Evolutionary conservation across 2,888 invertebrate species (phyloP).

Genomic region (Nezara viridula): DNA sequence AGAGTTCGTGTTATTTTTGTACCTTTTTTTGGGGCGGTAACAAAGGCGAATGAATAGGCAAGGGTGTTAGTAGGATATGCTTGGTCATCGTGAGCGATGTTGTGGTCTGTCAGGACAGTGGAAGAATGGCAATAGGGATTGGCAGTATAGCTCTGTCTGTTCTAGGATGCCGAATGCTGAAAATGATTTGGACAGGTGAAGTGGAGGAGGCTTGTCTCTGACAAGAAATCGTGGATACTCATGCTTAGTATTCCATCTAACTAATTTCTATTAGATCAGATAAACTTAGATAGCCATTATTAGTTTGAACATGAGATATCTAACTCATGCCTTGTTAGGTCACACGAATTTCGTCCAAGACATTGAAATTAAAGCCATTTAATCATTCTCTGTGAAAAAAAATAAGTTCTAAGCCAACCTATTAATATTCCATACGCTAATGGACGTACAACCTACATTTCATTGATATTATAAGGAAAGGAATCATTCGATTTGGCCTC

Average conservation of each 20-base stretch:
- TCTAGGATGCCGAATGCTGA: not conserved
- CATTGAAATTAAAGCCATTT: no score
- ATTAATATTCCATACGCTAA: no score
- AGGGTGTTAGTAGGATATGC: constrained; percentile 5
- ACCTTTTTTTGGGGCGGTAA: constrained; percentile 16
- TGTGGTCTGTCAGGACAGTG: not conserved
- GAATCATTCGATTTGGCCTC: no score
- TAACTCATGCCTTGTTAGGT: no score
- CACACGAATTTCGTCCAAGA: no score
- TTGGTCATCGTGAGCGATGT: not conserved
- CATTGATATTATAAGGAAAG: no score
- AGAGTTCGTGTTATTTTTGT: not conserved
- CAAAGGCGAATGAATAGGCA: constrained; percentile 7
- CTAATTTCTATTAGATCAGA: not conserved
- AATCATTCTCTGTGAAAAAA: no score
- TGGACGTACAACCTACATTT: no score
- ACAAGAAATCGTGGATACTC: not conserved
- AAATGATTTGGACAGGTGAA: not conserved
- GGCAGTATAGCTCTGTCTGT: not conserved
- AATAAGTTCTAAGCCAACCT: no score
- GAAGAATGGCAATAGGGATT: not conserved
- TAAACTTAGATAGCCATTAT: not conserved
- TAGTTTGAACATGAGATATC: not conserved
- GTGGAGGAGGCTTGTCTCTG: not conserved
- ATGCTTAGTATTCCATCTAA: not conserved